Percentiles rank a stretch among this genome's conserved stretches.
phyloP scores from a whole-genome alignment of 2,797 vertebrate genomes.

The Lagocephalus sceleratus region DNA sequence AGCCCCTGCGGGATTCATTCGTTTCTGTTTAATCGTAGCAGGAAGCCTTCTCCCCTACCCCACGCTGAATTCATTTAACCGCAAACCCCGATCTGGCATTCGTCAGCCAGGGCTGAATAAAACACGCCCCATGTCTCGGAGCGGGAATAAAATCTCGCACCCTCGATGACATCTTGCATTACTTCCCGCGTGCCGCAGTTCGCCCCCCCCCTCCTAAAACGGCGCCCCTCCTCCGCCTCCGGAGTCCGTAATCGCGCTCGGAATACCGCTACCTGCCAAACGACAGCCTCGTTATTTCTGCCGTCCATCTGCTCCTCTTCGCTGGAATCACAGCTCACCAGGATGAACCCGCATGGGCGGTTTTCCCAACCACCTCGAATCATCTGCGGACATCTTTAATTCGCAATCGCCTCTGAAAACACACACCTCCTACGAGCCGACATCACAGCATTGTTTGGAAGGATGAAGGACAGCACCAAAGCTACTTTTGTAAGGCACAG shows the following conservation, averaged over 20 bases:
- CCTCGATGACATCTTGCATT: slow-evolving; percentile 8
- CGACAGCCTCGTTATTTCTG: slow-evolving; percentile 17
- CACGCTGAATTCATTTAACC: slow-evolving; percentile 33
- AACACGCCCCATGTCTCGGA: slow-evolving; percentile 9
- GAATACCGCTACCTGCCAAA: slow-evolving; percentile 24
- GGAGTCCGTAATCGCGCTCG: slow-evolving; percentile 11
- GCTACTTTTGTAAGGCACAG: too few relatives aligned
- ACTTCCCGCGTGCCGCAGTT: slow-evolving; percentile 1
- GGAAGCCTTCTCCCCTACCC: slow-evolving; percentile 34
- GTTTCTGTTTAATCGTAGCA: slow-evolving; percentile 24
- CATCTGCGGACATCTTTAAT: slow-evolving; percentile 1
- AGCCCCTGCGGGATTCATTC: slow-evolving; percentile 11
- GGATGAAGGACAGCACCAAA: too few relatives aligned
- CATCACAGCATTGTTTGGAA: too few relatives aligned
- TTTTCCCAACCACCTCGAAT: not conserved
- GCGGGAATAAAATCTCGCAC: not conserved
- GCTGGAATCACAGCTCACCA: slow-evolving; percentile 10
- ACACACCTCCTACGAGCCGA: not conserved
- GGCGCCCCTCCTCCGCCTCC: not conserved
- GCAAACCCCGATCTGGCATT: slow-evolving; percentile 36
- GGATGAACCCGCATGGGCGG: not conserved
- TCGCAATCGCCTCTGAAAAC: not conserved
- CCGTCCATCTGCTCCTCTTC: slow-evolving; percentile 26
- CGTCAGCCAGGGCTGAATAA: slow-evolving; percentile 25
- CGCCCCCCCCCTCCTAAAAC: not conserved